Evolutionary conservation across 2,113 vertebrate genomes (phyloP), one percentile per base, ranked within the genome.

Genomic region (Pachypanchax playfairii): DNA sequence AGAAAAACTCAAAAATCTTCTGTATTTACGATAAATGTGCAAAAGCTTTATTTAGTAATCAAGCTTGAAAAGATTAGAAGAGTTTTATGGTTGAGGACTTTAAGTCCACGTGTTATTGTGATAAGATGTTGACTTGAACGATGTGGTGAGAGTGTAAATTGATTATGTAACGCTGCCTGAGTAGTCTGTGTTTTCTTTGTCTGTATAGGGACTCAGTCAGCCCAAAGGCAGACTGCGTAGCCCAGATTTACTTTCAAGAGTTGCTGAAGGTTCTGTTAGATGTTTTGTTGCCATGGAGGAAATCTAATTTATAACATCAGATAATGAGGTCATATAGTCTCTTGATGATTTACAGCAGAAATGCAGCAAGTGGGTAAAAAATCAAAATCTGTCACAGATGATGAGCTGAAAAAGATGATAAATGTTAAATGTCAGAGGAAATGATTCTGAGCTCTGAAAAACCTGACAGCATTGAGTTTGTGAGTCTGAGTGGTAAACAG

Each of bases 361-460:
- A 35, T 24, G 42, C 46, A 35, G 25, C 38, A 2, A 18, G n/a
- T n/a, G 14, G 18, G 29, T 31, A 31, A 31, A 35, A 33, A n/a
- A 24, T n/a, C n/a, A n/a, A 59, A 59, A 46, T 10, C 56, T 46
- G 28, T 44, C 56, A 33, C 28, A 24, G 20, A 46, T 35, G 29
- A 59, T 46, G 29, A 33, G 20, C 14, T 46, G 7, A 59, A 44
- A 59, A 24, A 22, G 21, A 57, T 28, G 39, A 13, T 29, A 35
- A 52, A 57, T 7, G n/a, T n/a, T 18, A 43, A 57, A 57, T 21
- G 38, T 57, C 54, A 57, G 39, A 29, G 25, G 24, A 57, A 59
- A 35, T 17, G 28, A 58, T 6, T 28, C 36, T 56, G 53, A n/a
- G 28, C 54, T 29, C 26, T 29, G 54, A 14, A 42, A 25, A 42